Base-by-base conservation (phyloP, 2,113 vertebrate species). In the Oncorhynchus mykiss region DNA sequence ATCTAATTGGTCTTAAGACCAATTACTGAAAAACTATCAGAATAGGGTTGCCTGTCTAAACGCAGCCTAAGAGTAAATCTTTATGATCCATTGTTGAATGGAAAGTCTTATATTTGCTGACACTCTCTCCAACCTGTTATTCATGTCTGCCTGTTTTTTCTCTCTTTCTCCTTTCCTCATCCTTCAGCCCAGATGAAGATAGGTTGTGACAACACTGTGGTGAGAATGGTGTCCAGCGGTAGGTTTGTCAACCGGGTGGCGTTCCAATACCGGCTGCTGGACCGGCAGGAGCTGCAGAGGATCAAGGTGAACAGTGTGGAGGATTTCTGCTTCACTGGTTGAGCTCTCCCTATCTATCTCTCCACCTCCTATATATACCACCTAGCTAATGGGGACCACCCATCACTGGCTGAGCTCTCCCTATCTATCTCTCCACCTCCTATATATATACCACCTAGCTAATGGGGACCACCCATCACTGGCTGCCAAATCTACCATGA, bases 181-280 rank as follows among this genome's bases (percentile, higher is more conserved):
- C 39, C 80, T 27, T 12, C 86, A 99, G 97, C 95, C 24, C 95
- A 96, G 88, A 93, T 98, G 93, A 97, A 97, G 91, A 93, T 99
- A 5, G 95, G 95, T 78, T 99, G 97, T 82, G 97, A 99, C 74
- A 97, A 97, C 86, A 95, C 95, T 0, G 97, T 97, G 86, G 90
- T 99, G 83, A 90, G 97, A 79, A 92, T 99, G 96, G 96, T 99
- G 65, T 99, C 97, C 83, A 99, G 97, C 0, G 97, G 97, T 64
- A 95, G 91, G 71, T 95, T 96, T 16, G 78, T 97, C 68, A 99
- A 95, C 84, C 94, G 94, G 2, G 94, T 99, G 85, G 95, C 96
- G 0, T 97, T 99, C 88, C 95, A 96, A 79, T 99, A 98, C 80
- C 93, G 92, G 29, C 94, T 96, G 1, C 91, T 99, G 4, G 91